Base-by-base conservation (phyloP, 2,797 vertebrate species). In the Coregonus ussuriensis region DNA sequence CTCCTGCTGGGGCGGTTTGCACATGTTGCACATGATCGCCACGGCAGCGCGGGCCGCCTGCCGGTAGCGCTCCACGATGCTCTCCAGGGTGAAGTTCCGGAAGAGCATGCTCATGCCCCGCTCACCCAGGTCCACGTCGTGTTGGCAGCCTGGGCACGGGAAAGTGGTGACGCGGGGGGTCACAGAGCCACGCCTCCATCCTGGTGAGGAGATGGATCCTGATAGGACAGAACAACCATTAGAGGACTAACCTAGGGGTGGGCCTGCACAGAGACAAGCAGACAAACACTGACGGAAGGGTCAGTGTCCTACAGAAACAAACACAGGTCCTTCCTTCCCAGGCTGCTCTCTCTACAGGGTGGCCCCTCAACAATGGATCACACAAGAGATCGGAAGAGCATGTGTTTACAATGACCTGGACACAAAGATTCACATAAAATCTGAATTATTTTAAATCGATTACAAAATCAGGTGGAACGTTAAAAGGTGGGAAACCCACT, bases 31-130 rank as follows among this genome's bases (percentile, higher is more conserved):
- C 97, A 97, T 96, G 85, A 99, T 98, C 1, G 98, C 97, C 3
- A 96, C 79, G 0, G 97, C 97, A 0, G 97, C 97, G 0, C 97
- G 95, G 6, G 98, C 98, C 1, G 98, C 97, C 90, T 98, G 98
- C 18, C 98, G 93, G 67, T 99, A 99, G 68, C 98, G 95, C 88
- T 99, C 98, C 0, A 99, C 98, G 47, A 99, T 99, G 65, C 90
- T 96, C 92, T 99, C 98, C 93, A 99, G 92, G 1, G 97, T 99
- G 84, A 99, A 95, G 93, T 99, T 99, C 14, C 97, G 94, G 88
- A 99, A 99, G 72, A 99, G 91, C 92, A 98, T 98, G 84, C 92
- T 98, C 92, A 99, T 97, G 81, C 98, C 98, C 13, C 98, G 96
- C 80, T 99, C 98, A 52, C 98, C 98, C 0, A 99, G 95, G 89